Conservation (phyloP, 2,113 vertebrate species). For the Lontra canadensis region DNA sequence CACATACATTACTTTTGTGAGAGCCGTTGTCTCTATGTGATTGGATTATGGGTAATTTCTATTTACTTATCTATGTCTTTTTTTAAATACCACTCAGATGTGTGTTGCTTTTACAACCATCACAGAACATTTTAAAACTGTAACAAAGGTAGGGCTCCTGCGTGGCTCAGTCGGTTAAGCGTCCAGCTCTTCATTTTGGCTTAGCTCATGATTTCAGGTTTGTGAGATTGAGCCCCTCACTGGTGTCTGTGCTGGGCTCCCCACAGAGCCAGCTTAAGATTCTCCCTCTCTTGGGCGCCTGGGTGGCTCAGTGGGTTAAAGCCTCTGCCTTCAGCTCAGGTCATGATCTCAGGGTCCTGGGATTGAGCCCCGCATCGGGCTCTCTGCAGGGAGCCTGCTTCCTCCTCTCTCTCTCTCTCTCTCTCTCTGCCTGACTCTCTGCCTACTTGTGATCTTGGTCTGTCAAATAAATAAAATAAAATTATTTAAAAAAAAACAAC, state of each 20-base stretch:
- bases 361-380: too few species aligned
- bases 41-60: background rate
- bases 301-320: too few species aligned
- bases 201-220: background rate
- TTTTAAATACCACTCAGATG: background rate
- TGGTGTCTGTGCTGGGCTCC: background rate
- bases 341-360: too few species aligned
- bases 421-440: too few species aligned
- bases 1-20: background rate
- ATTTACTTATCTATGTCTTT: background rate
- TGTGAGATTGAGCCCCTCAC: background rate
- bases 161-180: background rate
- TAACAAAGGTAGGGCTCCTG: background rate
- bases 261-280: background rate
- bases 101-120: constrained; percentile 22
- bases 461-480: too few species aligned
- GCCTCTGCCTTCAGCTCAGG: too few species aligned
- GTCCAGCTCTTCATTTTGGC: background rate
- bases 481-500: too few species aligned
- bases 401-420: too few species aligned
- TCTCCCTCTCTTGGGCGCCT: background rate
- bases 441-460: too few species aligned
- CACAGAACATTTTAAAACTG: background rate
- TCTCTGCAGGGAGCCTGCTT: too few species aligned
- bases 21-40: background rate